phyloP scores from a whole-genome alignment of 2,113 vertebrate genomes.

The Vanacampus margaritifer region DNA sequence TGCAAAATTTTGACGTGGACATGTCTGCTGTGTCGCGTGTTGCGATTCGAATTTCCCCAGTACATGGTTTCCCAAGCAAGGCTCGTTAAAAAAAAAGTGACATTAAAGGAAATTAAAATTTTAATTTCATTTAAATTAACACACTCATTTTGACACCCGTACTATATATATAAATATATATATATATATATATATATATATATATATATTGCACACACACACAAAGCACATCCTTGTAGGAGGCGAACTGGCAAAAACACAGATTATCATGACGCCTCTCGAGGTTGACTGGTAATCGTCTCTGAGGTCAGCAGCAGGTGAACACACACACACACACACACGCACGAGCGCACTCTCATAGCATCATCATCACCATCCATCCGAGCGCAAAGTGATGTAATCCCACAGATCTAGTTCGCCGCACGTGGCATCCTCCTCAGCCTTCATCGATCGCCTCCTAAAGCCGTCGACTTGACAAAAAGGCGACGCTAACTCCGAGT shows the following conservation, averaged over 20 bases:
- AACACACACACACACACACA: slow-evolving; percentile 11
- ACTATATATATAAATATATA: no score
- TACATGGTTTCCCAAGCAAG: no score
- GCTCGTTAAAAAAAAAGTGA: no score
- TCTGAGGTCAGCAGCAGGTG: slow-evolving; percentile 45
- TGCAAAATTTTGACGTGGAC: no score
- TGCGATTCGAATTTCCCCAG: no score
- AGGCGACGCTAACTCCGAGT: slow-evolving; percentile 19
- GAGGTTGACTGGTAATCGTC: slow-evolving; percentile 31
- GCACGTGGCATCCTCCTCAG: slow-evolving; percentile 18
- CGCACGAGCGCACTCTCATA: slow-evolving; percentile 14
- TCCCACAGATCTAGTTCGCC: slow-evolving; percentile 36
- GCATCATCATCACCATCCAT: background rate
- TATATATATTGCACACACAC: background rate
- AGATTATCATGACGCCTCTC: slow-evolving; percentile 28
- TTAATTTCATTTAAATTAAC: no score
- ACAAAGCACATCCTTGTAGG: background rate
- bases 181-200: no score
- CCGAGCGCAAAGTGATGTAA: slow-evolving; percentile 40
- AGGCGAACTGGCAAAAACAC: background rate
- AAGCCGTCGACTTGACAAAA: slow-evolving; percentile 32
- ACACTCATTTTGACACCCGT: no score
- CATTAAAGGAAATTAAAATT: no score
- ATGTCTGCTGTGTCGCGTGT: no score
- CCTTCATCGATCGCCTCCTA: slow-evolving; percentile 46